phyloP scores from a whole-genome alignment of 2,888 invertebrate species.

The Sinopyrophorus schimmeli region DNA sequence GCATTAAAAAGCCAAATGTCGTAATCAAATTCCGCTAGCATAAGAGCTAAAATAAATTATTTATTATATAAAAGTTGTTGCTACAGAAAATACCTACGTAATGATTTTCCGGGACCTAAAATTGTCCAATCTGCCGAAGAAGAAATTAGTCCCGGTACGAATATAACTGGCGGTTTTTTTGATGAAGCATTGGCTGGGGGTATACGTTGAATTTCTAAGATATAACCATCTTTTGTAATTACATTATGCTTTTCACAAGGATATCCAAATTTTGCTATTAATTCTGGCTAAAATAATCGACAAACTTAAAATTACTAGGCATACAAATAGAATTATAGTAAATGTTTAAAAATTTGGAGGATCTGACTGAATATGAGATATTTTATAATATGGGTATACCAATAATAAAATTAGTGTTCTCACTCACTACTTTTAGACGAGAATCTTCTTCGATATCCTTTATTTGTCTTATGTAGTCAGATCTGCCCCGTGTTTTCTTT shows the following conservation, averaged over 20 bases:
- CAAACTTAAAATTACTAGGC: neutral
- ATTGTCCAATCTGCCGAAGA: conserved; percentile 58
- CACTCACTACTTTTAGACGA: too few species aligned
- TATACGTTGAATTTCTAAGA: conserved; percentile 61
- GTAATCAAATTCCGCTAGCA: conserved; percentile 47
- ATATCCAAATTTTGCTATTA: conserved; percentile 45
- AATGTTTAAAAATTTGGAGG: too few species aligned
- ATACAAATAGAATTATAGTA: too few species aligned
- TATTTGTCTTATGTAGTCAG: too few species aligned
- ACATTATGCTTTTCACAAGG: conserved; percentile 53
- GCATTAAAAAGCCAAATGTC: conserved; percentile 55
- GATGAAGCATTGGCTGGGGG: conserved; percentile 55
- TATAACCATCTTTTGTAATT: conserved; percentile 60
- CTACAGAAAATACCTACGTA: conserved; percentile 34
- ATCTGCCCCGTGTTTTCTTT: too few species aligned
- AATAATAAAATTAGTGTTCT: too few species aligned
- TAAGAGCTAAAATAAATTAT: neutral
- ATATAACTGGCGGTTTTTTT: conserved; percentile 47
- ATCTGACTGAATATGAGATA: too few species aligned
- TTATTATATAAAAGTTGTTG: neutral
- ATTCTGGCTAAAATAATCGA: conserved; percentile 7
- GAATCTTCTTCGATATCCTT: too few species aligned
- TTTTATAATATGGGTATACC: too few species aligned
- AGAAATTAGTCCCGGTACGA: conserved; percentile 58
- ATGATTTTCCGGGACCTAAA: conserved; percentile 54